Percentiles rank a stretch among this genome's conserved stretches.
phyloP scores from a whole-genome alignment of 2,797 vertebrate genomes.

The Podarcis lilfordi region DNA sequence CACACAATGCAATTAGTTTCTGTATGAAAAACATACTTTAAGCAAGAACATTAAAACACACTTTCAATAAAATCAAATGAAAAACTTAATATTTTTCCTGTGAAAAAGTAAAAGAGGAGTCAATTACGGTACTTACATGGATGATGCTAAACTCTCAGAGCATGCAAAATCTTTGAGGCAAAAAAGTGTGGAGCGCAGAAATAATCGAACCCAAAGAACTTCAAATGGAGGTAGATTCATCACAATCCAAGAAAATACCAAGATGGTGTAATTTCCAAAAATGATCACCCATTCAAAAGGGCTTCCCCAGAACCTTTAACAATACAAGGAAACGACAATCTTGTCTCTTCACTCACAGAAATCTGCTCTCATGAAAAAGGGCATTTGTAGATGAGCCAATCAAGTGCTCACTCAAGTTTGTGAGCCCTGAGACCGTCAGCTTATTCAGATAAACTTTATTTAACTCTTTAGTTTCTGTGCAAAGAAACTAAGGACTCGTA shows the following conservation, averaged over 20 bases:
- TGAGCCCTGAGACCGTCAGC: neutral
- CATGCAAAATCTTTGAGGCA: neutral
- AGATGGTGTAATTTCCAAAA: slow-evolving; percentile 1
- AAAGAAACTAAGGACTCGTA: neutral
- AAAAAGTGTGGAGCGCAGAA: neutral
- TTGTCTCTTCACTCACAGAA: neutral
- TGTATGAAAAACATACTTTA: slow-evolving; percentile 1
- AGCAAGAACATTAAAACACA: neutral
- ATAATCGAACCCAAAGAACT: slow-evolving; percentile 76
- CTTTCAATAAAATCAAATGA: neutral
- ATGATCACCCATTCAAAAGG: slow-evolving; percentile 57
- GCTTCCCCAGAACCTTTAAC: slow-evolving; percentile 51
- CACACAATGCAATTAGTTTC: neutral
- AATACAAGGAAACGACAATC: neutral
- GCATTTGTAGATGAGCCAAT: neutral
- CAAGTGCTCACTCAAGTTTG: neutral
- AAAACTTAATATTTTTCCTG: neutral
- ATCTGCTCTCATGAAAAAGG: neutral
- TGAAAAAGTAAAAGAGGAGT: neutral
- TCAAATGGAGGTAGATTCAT: slow-evolving; percentile 80
- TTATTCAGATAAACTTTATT: slow-evolving; percentile 9
- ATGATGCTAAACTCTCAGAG: neutral
- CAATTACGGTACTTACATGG: neutral
- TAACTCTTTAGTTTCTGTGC: neutral
- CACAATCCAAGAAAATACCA: slow-evolving; percentile 76